These are phyloP conservation scores for Phrynocephalus vlangalii DNA, from an alignment of 2,797 vertebrate genomes.

Conservation along the genomic window DNA sequence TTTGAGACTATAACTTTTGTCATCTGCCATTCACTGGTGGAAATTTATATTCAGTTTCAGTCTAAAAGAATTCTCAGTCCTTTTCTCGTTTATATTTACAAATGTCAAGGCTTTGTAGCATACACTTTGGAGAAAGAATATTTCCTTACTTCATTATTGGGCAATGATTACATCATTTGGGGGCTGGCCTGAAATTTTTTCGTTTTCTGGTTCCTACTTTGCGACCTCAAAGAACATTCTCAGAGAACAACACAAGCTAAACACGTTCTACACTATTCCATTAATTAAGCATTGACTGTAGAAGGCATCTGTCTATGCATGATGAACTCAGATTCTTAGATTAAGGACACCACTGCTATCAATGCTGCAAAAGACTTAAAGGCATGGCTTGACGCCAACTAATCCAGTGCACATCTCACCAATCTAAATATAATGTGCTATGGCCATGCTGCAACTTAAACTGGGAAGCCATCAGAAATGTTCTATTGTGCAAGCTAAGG, in stretches of 20 bases:
- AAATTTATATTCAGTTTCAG: neutral
- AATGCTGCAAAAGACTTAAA: neutral
- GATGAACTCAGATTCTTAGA: neutral
- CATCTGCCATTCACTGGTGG: neutral
- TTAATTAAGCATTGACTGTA: no score
- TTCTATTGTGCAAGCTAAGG: constrained; percentile 66
- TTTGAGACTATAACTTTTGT: neutral
- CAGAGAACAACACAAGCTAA: constrained; percentile 8
- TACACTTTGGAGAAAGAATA: neutral
- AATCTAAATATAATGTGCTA: neutral
- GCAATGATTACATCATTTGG: constrained; percentile 3
- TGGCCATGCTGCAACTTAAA: neutral
- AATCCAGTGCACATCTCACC: neutral
- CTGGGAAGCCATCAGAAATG: constrained; percentile 62
- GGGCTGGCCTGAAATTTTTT: constrained; percentile 6
- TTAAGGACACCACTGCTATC: neutral
- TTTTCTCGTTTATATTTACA: neutral
- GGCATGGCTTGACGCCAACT: rapidly evolving
- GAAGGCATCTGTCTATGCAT: neutral
- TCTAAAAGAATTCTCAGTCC: neutral
- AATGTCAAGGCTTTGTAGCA: no score
- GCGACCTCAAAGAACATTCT: neutral
- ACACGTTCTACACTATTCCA: neutral
- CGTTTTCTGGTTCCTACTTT: neutral
- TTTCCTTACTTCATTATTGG: neutral